Conservation (phyloP, 2,888 invertebrate genomes). For the Exephanes ischioxanthus region DNA sequence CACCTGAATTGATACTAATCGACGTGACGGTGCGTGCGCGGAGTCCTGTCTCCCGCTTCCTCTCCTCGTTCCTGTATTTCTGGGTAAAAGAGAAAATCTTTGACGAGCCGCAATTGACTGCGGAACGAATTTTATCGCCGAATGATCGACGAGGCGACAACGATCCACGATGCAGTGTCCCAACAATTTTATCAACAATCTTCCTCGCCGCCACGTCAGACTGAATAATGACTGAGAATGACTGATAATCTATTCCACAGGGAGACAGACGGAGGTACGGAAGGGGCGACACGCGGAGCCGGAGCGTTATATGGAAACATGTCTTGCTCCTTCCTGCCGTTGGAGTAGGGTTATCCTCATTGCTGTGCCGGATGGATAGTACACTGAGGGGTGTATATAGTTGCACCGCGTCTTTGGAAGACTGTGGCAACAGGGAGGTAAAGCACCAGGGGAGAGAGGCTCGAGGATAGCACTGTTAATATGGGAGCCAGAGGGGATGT, state of each 20-base stretch:
- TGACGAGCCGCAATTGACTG: background rate
- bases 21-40: slow-evolving; percentile 62
- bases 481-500: slow-evolving; percentile 79
- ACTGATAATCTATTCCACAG: background rate
- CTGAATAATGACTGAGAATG: background rate
- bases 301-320: slow-evolving; percentile 30
- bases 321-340: slow-evolving; percentile 10
- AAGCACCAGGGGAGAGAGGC: slow-evolving; percentile 65
- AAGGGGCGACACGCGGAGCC: slow-evolving; percentile 12
- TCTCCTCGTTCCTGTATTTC: background rate
- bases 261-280: slow-evolving; percentile 6
- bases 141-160: background rate
- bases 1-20: slow-evolving; percentile 69
- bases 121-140: background rate
- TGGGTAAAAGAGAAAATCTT: background rate
- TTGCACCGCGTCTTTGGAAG: slow-evolving; percentile 52
- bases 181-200: background rate
- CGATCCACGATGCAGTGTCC: background rate
- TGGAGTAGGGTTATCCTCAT: slow-evolving; percentile 24
- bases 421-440: slow-evolving; percentile 56
- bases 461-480: slow-evolving; percentile 76
- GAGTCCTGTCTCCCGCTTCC: slow-evolving; percentile 37
- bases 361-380: slow-evolving; percentile 23
- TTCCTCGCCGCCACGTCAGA: background rate
- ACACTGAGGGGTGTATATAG: slow-evolving; percentile 27